Evolutionary conservation across 2,888 invertebrate genomes (phyloP), one percentile per base, ranked within the genome.

Genomic region (Ramazzottius varieornatus): DNA sequence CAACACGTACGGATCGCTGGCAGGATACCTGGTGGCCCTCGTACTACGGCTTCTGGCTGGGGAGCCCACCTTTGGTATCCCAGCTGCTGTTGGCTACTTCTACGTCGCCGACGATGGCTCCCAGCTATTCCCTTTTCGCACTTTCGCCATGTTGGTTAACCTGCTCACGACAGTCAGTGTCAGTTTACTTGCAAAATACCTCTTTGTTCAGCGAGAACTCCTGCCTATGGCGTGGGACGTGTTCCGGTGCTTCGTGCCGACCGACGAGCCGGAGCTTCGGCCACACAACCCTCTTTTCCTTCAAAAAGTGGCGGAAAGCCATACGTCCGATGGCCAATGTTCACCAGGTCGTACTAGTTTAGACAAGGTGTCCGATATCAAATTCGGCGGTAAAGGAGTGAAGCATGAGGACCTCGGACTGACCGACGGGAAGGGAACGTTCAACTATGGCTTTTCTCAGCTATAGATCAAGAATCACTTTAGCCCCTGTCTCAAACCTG

Each of bases 1-100:
- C 79, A 98, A 98, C 80, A 94, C 94, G 13, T 98, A 98, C 77
- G 96, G 96, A 40, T 93, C 93, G 54, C 80, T 98, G 65, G 71
- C 73, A 13, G 80, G 78, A 29, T 77, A 75, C 69, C 67, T 74
- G 66, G 82, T 89, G 69, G 91, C 90, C 0, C 75, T 86, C 68
- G 83, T 90, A 46, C 70, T 76, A 67, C 82, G 93, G 1, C 77
- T 92, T 64, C 83, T 86, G 0, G 92, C 93, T 0, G 88, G 94
- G 0, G 94, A 94, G 78, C 83, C 84, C 66, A 77, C 88, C 71
- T 80, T 94, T 73, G 84, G 85, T 0, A 78, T 94, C 65, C 84
- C 86, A 0, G 82, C 92, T 0, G 77, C 89, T 64, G 86, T 94
- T 69, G 84, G 86, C 74, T 94, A 84, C 77, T 92, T 93, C 0